Base-by-base conservation (phyloP, 1,140 invertebrate species). In the Drosophila malerkotliana region DNA sequence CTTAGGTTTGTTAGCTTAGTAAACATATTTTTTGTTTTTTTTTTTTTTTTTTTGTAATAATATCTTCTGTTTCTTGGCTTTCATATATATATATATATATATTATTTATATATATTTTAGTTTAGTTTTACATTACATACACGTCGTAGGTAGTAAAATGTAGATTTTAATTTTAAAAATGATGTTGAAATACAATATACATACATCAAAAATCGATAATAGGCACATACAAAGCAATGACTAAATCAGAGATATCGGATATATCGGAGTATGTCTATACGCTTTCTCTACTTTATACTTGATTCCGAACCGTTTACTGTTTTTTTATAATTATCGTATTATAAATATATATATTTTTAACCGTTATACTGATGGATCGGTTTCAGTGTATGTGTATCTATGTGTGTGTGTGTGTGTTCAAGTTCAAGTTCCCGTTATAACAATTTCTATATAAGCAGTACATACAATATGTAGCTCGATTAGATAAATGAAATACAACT, bases 211-310 rank as follows among this genome's bases (percentile, higher is more conserved):
- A 84, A 84, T 84, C 53, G 79, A 57, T 83, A 84, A 84, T 83
- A 84, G 81, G 81, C 81, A 84, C 81, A 84, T 84, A 84, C 68
- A 84, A 83, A 84, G 81, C 81, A 84, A 84, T 83, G 80, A 84
- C 81, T 84, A 84, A 84, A 83, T 79, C 72, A 84, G 76, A 84
- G 66, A 59, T 79, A 79, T 69, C 59, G 59, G 73, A 81, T 81
- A 73, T 47, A 61, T 10, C 8, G 9, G 5, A 56, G 48, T 51
- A 61, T 61, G 54, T 47, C 39, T 44, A 49, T 72, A 55, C 62
- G 41, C 62, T 24, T 66, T 48, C 34, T 32, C 48, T 37, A 37
- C 34, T 37, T 9, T 44, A 14, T 44, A 44, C 39, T 44, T 44
- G 39, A 44, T 44, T 44, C 39, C 39, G 18, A 45, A 60, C 48